Base-by-base conservation (phyloP, 2,113 vertebrate species). In the Callipepla californica region DNA sequence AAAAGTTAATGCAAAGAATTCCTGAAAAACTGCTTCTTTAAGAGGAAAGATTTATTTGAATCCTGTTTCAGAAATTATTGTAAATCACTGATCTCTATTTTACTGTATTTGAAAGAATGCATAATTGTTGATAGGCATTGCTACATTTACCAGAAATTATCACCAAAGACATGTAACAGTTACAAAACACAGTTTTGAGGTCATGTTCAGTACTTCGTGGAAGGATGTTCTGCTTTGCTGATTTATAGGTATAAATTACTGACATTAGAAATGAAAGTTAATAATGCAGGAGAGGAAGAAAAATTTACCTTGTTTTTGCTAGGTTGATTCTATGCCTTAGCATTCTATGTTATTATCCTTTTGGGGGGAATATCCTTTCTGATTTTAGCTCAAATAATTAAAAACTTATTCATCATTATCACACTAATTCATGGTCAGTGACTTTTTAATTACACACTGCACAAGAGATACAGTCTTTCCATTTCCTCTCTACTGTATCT, bases 151-250 rank as follows among this genome's bases (percentile, higher is more conserved):
- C 42, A 40, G 6, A 66, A 22, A 84, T 22, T 21, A 32, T 21
- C 13, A 40, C 17, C n/a, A 81, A 61, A 87, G 19, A 8, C 19
- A 40, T 2, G 0, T 36, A 26, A 1, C 15, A 45, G 26, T n/a
- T 62, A 50, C 4, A 62, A 66, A 93, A 50, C 22, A 45, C 3
- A 34, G 22, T 36, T 87, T 90, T 5, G 25, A 66, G 13, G 3
- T 34, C 9, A 34, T 16, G 5, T 30, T 67, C 0, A 0, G 47
- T 67, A 10, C 2, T 80, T n/a, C 44, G 2, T 45, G 13, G 18
- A 70, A 75, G 18, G 5, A 65, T 6, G 74, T 75, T 70, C 18
- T 91, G 1, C 9, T 83, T 50, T 65, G 14, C 3, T 47, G 16
- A n/a, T 34, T 55, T 77, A 73, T 26, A 45, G 21, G 8, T 3